Evolutionary conservation across 2,113 vertebrate genomes (phyloP), one percentile per base, ranked within the genome.

Genomic region (Arizona elegans): DNA sequence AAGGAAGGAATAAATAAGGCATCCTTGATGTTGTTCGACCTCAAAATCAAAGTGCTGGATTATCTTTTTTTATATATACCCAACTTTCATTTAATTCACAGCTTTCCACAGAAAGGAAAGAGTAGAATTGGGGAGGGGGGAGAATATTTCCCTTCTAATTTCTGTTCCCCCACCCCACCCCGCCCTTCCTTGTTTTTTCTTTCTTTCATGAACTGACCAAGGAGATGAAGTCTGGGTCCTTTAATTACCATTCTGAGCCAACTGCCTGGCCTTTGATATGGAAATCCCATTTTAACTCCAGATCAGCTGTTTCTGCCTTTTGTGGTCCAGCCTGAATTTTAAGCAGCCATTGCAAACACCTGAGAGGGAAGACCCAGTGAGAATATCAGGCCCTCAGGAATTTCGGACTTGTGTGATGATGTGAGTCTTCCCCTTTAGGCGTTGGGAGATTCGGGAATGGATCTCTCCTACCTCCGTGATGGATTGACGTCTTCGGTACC

Each of bases 201-300:
- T 95, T 95, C 96, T 98, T 98, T 99, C 98, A 98, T 98, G 98
- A 98, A 98, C 98, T 98, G 98, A 98, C 98, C 98, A 98, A 94
- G 97, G 97, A 98, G 98, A 98, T 98, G 98, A 98, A 99, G 98
- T 98, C 98, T 97, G 98, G 98, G 97, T 98, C 97, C 98, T 98
- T 98, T 99, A 99, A 99, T 99, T 99, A 99, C 98, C 98, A 99
- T 98, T 98, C 98, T 97, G 98, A 98, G 98, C 98, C 98, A 98
- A 98, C 98, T 98, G 98, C 98, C 97, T 98, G 97, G 98, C 98
- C 98, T 99, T 99, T 99, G 99, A 99, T 99, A 99, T 99, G 99
- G 97, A 98, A 99, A 99, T 99, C 98, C 98, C 96, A 97, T 98
- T 98, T 98, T 98, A 98, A 97, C 95, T 97, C 97, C 98, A 96